Conservation (phyloP, 2,888 invertebrate genomes). For the Drosophila colorata region DNA sequence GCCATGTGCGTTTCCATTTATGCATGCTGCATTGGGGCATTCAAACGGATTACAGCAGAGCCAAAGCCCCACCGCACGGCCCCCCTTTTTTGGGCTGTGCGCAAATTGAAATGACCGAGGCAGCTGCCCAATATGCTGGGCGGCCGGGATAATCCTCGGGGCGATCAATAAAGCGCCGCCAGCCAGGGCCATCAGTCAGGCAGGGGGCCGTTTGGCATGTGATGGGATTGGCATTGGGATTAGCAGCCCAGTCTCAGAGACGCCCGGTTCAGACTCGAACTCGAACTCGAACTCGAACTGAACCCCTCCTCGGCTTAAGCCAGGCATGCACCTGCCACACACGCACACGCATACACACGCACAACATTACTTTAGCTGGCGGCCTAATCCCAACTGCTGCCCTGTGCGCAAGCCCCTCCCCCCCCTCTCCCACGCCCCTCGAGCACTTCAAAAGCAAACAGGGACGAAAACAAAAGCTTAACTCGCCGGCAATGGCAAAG, state of each 20-base stretch:
- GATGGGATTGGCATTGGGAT: conserved; percentile 75
- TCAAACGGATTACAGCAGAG: conserved; percentile 75
- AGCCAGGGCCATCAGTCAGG: conserved; percentile 33
- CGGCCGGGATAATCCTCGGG: conserved; percentile 72
- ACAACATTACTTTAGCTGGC: conserved; percentile 63
- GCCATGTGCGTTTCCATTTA: conserved; percentile 59
- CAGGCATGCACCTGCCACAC: conserved; percentile 64
- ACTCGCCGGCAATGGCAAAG: conserved; percentile 37
- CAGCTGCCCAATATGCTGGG: conserved; percentile 71
- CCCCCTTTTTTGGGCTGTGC: conserved; percentile 22
- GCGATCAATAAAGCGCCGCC: conserved; percentile 74
- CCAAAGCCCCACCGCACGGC: conserved; percentile 33
- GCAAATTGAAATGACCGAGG: conserved; percentile 75
- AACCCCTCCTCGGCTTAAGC: conserved; percentile 13
- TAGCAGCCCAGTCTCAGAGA: conserved; percentile 64
- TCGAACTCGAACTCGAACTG: no score
- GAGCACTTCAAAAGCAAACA: conserved; percentile 73
- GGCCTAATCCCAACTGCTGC: conserved; percentile 72
- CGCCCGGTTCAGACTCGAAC: conserved; percentile 27
- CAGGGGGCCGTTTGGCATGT: conserved; percentile 59
- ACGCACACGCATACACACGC: conserved; percentile 18
- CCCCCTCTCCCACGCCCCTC: conserved; percentile 1
- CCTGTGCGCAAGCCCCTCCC: conserved; percentile 7
- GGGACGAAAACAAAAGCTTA: conserved; percentile 80
- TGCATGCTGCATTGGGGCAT: conserved; percentile 72